A percentile compares a stretch with the other conserved stretches of the same genome.
phyloP scores from a whole-genome alignment of 2,113 vertebrate genomes.

The Halcyon senegalensis region DNA sequence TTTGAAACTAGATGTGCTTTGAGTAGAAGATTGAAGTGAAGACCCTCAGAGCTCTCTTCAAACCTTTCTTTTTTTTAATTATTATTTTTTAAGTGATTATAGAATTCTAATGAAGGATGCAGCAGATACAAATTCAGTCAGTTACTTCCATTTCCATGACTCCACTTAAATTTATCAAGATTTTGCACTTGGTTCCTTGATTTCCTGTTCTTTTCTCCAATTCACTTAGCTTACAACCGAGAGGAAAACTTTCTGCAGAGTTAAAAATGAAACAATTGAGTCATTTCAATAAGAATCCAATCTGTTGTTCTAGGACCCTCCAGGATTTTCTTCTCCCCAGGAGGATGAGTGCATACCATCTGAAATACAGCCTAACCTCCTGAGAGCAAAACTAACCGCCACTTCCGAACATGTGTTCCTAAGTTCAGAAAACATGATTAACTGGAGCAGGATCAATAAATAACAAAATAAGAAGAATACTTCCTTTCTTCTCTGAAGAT shows the following conservation, averaged over 20 bases:
- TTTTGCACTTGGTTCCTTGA: background rate
- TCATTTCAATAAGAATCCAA: slow-evolving; percentile 10
- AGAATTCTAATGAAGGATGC: background rate
- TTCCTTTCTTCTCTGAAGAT: slow-evolving; percentile 26
- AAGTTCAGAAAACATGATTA: background rate
- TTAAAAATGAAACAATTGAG: background rate
- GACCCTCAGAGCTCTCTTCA: background rate
- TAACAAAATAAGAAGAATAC: background rate
- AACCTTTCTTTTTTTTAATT: background rate
- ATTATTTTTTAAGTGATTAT: background rate
- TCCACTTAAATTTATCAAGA: background rate
- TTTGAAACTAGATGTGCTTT: background rate
- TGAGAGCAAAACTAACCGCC: slow-evolving; percentile 1
- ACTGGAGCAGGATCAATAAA: slow-evolving; percentile 28
- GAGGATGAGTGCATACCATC: slow-evolving; percentile 4
- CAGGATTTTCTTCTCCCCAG: slow-evolving; percentile 13
- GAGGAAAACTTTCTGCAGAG: background rate
- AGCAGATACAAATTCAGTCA: background rate
- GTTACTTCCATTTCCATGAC: background rate
- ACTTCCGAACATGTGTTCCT: slow-evolving; percentile 11
- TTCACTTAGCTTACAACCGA: background rate
- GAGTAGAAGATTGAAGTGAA: background rate
- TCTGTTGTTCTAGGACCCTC: slow-evolving; percentile 6
- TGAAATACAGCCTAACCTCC: slow-evolving; percentile 25
- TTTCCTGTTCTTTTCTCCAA: background rate